These are phyloP conservation scores for Pogonomyrmex californicus DNA, from an alignment of 1,140 invertebrate species.

Conservation along the genomic window DNA sequence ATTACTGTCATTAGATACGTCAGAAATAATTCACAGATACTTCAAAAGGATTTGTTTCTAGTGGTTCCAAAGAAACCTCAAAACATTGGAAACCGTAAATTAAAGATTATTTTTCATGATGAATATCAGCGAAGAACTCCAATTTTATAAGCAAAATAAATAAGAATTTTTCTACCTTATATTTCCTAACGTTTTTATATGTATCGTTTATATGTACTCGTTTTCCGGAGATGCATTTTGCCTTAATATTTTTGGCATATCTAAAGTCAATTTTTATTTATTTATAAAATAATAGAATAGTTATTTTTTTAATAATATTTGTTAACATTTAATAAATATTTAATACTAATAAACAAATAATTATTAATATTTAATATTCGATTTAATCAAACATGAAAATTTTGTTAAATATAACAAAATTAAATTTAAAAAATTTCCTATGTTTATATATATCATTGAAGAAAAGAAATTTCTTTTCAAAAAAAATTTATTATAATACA, in stretches of 20 bases:
- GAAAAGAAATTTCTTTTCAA: too few relatives aligned
- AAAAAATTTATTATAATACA: background rate
- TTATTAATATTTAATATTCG: background rate
- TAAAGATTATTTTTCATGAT: background rate
- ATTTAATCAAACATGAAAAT: background rate
- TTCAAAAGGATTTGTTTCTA: background rate
- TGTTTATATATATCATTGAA: too few relatives aligned
- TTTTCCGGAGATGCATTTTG: background rate
- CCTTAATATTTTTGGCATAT: background rate
- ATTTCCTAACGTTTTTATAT: background rate
- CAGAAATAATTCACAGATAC: background rate
- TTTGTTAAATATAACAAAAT: background rate
- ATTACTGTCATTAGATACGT: background rate
- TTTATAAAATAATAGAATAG: background rate
- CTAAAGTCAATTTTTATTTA: background rate
- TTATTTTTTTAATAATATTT: slow-evolving; percentile 8
- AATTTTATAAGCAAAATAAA: background rate
- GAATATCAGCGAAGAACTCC: background rate
- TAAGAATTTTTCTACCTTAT: background rate
- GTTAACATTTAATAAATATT: background rate
- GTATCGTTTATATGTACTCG: too few relatives aligned
- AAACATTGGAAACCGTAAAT: background rate
- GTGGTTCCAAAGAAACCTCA: background rate
- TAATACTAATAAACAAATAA: too few relatives aligned
- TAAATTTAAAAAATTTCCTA: background rate